Percentiles rank a stretch among this genome's conserved stretches.
These are phyloP conservation scores for Platyrinchus mystaceus DNA, from an alignment of 2,797 vertebrate species.

Conservation along the genomic window DNA sequence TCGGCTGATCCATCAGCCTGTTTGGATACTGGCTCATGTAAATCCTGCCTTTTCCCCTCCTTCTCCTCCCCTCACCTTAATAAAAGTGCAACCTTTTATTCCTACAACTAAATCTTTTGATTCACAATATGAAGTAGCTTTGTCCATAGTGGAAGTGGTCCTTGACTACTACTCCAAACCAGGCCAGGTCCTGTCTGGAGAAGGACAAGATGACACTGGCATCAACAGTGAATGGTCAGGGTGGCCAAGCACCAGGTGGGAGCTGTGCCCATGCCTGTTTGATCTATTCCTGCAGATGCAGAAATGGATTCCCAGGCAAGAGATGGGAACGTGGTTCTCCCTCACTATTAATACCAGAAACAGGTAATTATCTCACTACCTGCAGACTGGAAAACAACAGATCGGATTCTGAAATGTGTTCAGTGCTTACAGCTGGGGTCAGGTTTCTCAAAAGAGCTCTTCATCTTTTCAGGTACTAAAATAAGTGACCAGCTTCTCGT, in stretches of 20 bases:
- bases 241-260: background rate
- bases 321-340: background rate
- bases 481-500: background rate
- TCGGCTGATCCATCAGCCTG: background rate
- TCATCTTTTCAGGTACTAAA: background rate
- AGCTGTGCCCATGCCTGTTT: background rate
- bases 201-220: background rate
- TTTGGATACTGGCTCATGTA: background rate
- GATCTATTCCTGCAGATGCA: background rate
- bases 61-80: background rate
- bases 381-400: background rate
- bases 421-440: background rate
- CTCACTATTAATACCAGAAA: background rate
- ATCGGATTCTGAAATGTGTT: background rate
- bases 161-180: background rate
- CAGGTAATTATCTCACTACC: background rate
- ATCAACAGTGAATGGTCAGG: background rate
- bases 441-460: background rate
- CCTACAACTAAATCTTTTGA: background rate
- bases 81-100: background rate
- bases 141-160: background rate
- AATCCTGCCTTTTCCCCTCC: background rate
- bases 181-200: background rate
- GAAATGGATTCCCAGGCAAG: background rate
- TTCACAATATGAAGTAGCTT: accelerated